A percentile compares a stretch with the other conserved stretches of the same genome.
phyloP scores from a whole-genome alignment of 2,797 vertebrate species.

The Syncerus caffer region DNA sequence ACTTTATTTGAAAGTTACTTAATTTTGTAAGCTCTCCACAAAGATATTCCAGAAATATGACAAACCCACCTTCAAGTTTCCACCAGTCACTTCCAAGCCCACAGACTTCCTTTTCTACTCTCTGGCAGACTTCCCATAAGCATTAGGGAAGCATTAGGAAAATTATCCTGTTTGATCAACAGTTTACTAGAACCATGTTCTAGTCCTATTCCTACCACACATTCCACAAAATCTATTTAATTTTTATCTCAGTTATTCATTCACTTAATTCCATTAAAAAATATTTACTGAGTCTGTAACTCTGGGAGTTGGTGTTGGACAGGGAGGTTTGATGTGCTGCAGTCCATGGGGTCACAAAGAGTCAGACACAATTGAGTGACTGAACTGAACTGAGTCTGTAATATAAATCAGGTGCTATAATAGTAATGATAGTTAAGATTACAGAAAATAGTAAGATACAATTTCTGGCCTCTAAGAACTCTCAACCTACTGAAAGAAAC shows the following conservation, averaged over 20 bases:
- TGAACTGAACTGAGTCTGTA: not conserved
- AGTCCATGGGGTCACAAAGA: not conserved
- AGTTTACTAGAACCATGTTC: not conserved
- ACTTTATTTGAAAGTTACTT: constrained; percentile 5
- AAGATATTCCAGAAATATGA: constrained; percentile 19
- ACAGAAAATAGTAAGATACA: not conserved
- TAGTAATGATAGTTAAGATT: not conserved
- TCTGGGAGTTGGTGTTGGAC: not conserved
- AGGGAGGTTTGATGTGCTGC: not conserved
- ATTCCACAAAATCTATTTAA: not conserved
- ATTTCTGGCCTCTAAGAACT: constrained; percentile 26
- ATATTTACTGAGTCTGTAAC: not conserved
- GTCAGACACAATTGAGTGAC: not conserved
- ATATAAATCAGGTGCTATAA: not conserved
- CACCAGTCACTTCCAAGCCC: not conserved
- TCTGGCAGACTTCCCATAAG: not conserved
- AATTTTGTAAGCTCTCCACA: not conserved
- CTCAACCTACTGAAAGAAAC: not conserved
- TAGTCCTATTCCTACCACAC: not conserved
- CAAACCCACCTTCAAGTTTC: not conserved
- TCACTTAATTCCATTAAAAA: constrained; percentile 25
- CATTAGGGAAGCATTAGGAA: not conserved
- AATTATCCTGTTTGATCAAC: not conserved
- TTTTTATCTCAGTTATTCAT: not conserved
- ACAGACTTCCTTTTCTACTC: not conserved